A percentile compares a stretch with the other conserved stretches of the same genome.
phyloP scores from a whole-genome alignment of 2,113 vertebrate genomes.

The Oncorhynchus kisutch region DNA sequence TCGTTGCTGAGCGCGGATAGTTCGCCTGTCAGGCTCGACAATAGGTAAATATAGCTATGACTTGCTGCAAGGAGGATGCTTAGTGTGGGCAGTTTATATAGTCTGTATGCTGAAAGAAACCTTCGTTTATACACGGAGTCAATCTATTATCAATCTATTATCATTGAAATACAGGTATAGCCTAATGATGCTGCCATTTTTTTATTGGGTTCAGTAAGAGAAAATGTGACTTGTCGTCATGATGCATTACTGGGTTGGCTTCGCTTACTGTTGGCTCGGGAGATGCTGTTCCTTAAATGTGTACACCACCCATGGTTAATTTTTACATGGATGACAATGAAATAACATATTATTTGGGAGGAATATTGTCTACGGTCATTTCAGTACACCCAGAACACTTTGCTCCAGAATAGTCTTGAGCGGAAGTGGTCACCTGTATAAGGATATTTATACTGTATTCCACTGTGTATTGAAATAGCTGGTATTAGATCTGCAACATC shows the following conservation, averaged over 20 bases:
- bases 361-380: neutral
- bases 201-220: no score
- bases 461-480: no score
- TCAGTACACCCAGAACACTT: neutral
- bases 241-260: neutral
- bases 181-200: no score
- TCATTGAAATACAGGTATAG: no score
- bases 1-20: constrained; percentile 89
- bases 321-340: neutral
- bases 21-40: constrained; percentile 86
- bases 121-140: neutral
- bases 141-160: neutral
- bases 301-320: neutral
- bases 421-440: no score
- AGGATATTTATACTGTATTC: no score
- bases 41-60: constrained; percentile 79
- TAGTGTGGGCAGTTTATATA: no score
- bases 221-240: neutral
- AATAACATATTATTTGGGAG: neutral
- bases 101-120: no score
- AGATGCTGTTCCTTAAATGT: neutral
- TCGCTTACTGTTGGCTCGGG: neutral
- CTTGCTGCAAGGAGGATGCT: no score
- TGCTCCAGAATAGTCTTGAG: neutral
- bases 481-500: neutral